Evolutionary conservation across 2,113 vertebrate genomes (phyloP), one percentile per base, ranked within the genome.

Genomic region (Guaruba guarouba): DNA sequence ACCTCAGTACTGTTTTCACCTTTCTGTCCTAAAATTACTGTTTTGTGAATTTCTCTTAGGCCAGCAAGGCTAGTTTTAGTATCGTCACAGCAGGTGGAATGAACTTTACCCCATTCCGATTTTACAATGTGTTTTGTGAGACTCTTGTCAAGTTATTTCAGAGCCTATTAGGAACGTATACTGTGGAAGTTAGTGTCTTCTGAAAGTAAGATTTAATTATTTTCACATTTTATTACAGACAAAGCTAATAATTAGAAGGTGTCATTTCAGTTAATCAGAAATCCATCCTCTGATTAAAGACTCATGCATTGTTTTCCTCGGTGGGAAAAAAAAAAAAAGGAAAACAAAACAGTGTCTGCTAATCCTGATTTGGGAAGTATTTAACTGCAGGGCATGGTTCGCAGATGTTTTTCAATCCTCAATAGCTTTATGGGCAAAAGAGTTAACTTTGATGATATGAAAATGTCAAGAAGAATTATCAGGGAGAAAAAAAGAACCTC

Each of bases 381-480:
- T 92, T 84, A 86, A 86, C 27, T 78, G 49, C 82, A 74, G 51
- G 69, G 51, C 43, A 86, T 64, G 63, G 46, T 83, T 83, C 77
- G 63, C 93, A 94, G 76, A 84, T 81, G 73, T 18, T 75, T 92
- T 67, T 86, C 61, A 4, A 17, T 78, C 64, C 43, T 88, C 71
- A 74, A 33, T 28, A 63, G 55, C 35, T 94, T 78, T 71, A 51
- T 4, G 33, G 61, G 68, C 35, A 71, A 75, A 25, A 81, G 11
- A 79, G 88, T 81, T 93, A 78, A 90, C 89, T 95, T 33, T 78
- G 82, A 86, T 93, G 76, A 71, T 90, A 81, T 23, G 61, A 90
- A 90, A 84, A 96, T 29, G 66, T 81, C 80, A 90, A 88, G 64
- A 83, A 48, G 79, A 93, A 92, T 83, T 83, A 96, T 37, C 68